Evolutionary conservation across 2,888 invertebrate genomes (phyloP), one percentile per base, ranked within the genome.

Genomic region (Taphrorychus bicolor): DNA sequence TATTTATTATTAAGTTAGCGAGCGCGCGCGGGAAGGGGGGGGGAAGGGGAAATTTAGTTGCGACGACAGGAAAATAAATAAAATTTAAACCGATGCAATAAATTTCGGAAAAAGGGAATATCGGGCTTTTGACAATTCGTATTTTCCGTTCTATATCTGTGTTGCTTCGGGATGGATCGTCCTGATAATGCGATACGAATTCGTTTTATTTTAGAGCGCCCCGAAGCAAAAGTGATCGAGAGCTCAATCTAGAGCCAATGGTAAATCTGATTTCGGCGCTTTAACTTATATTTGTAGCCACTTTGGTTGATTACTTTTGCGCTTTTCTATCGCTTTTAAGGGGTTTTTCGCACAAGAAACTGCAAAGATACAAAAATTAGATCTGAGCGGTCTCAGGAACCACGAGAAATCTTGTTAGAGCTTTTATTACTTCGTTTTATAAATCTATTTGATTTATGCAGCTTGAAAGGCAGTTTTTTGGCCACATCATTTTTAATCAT

Each of bases 1-100:
- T 52, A 40, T 63, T 45, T 45, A 45, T 45, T 45, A 68, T 56
- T 52, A 59, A 54, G 45, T 57, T 41, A 65, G 45, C 40, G 59
- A 48, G 58, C 45, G 24, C 18, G 21, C 32, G 32, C 5, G 32
- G 32, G n/a, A n/a, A n/a, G n/a, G n/a, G n/a, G n/a, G n/a, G n/a
- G n/a, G n/a, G n/a, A n/a, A n/a, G 45, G 24, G 41, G 32, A 69
- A 62, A 69, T 69, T 66, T 56, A 62, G 49, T 51, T 49, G 49
- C 60, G 21, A 63, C 54, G 48, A 58, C 54, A 58, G 48, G 54
- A 45, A 66, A 53, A 53, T 40, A 66, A 66, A 70, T 70, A 52
- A 49, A 70, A 70, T 70, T 64, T 63, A 63, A 49, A 62, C 62
- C 52, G 59, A 65, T 64, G 24, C 58, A 60, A 70, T 64, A 70